Percentiles rank a stretch among this genome's conserved stretches.
Evolutionary conservation across 2,113 vertebrate species (phyloP).

Genomic region (Cheilinus undulatus): DNA sequence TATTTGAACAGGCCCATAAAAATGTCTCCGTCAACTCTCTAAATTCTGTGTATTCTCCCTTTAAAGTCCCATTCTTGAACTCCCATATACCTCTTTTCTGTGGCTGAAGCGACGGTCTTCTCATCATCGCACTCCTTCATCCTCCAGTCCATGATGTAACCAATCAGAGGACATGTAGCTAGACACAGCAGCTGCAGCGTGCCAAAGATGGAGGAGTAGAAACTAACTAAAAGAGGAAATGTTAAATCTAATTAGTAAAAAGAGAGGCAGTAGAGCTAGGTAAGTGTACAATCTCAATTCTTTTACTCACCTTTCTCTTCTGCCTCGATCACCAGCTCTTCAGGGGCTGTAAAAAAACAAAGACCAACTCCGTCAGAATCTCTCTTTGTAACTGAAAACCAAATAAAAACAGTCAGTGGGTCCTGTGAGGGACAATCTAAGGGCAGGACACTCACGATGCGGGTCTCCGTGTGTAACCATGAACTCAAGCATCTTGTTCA

Average conservation of each 20-base stretch:
- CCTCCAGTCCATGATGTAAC: slow-evolving; percentile 94
- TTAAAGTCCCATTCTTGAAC: too few species aligned
- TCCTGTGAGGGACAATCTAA: neutral
- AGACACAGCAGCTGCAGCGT: slow-evolving; percentile 91
- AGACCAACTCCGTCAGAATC: neutral
- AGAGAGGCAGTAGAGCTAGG: neutral
- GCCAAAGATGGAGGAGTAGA: slow-evolving; percentile 90
- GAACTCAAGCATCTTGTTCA: slow-evolving; percentile 94
- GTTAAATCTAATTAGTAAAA: neutral
- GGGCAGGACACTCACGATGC: slow-evolving; percentile 68
- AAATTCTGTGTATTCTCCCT: neutral
- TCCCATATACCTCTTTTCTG: slow-evolving; percentile 53
- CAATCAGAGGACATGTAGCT: slow-evolving; percentile 90
- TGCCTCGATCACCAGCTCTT: slow-evolving; percentile 36
- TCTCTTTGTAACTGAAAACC: too few species aligned
- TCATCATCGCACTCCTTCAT: slow-evolving; percentile 83
- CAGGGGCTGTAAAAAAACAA: slow-evolving; percentile 67
- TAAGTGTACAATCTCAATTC: neutral
- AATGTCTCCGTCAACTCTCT: too few species aligned
- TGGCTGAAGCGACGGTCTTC: neutral
- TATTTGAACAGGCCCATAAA: too few species aligned
- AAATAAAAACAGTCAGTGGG: neutral
- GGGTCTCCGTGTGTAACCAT: slow-evolving; percentile 75
- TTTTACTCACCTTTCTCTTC: slow-evolving; percentile 58
- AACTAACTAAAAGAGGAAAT: slow-evolving; percentile 77